Evolutionary conservation across 2,113 vertebrate genomes (phyloP), one percentile per base, ranked within the genome.

Genomic region (Prochilodus magdalenae): DNA sequence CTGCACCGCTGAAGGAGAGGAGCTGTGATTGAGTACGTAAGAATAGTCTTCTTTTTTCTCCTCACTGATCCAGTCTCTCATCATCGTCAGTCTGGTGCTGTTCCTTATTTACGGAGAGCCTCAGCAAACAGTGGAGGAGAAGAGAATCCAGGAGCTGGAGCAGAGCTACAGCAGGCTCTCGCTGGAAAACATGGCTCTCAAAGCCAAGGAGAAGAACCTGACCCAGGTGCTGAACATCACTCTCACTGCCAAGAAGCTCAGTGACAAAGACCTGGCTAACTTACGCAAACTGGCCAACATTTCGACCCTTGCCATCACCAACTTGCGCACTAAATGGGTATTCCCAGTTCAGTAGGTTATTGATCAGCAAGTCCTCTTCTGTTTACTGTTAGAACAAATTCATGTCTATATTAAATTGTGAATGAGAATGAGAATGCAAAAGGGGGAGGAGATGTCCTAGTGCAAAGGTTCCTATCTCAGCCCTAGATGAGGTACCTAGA

Each of bases 71-170:
- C 97, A 99, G 40, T 95, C 96, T 60, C 95, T 99, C 33, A 97
- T 99, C 88, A 99, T 99, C 75, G 90, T 96, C 60, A 96, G 97
- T 71, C 92, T 99, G 1, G 96, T 99, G 82, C 96, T 99, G 7
- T 99, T 99, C 89, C 96, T 99, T 92, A 85, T 97, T 73, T 99
- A 98, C 0, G 97, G 97, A 0, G 96, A 96, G 14, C 90, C 90
- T 0, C 93, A 95, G 59, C 92, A 88, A 6, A 89, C 92, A 0
- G 93, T 93, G 0, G 94, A 95, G 73, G 84, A 80, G 0, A 60
- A 78, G 0, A 92, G 94, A 66, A 89, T 96, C 4, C 84, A 90
- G 79, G 92, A 89, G 85, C 85, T 95, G 62, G 94, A 97, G 86
- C 83, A 88, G 59, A 92, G 90, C 24, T 88, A 94, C 0, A 91